These are phyloP conservation scores for Heteromurus nitidus DNA, from an alignment of 2,888 invertebrate species.

Conservation along the genomic window DNA sequence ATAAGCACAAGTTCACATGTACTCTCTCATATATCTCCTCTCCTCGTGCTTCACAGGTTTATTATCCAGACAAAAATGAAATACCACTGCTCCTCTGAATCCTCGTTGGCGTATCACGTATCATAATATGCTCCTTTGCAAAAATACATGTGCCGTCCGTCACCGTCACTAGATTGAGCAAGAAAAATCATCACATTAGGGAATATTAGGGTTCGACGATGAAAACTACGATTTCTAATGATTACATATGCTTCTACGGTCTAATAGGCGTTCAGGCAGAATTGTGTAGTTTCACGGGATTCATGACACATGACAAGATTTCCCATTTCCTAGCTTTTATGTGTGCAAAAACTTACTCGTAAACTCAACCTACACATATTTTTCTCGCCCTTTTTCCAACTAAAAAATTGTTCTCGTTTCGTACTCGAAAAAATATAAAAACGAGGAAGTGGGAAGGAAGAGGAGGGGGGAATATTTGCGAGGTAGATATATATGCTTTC, in stretches of 20 bases:
- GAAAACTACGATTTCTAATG: slow-evolving; percentile 1
- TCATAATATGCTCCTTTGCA: too few species aligned
- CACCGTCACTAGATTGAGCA: too few species aligned
- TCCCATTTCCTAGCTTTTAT: background rate
- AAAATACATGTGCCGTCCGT: too few species aligned
- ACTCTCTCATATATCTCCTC: background rate
- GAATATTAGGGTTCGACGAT: background rate
- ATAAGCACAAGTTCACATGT: background rate
- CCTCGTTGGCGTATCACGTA: background rate
- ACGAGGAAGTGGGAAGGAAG: background rate
- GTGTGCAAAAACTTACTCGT: too few species aligned
- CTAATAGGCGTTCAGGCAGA: too few species aligned
- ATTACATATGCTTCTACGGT: background rate
- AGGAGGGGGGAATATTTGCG: too few species aligned
- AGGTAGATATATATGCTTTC: background rate
- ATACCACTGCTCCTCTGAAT: background rate
- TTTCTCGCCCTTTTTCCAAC: background rate
- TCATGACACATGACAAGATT: background rate
- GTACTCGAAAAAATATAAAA: background rate
- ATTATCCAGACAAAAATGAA: background rate
- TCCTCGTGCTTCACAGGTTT: background rate
- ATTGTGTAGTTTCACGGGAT: background rate
- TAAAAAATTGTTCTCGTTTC: background rate
- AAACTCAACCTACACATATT: slow-evolving; percentile 11
- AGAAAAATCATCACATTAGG: slow-evolving; percentile 1